phyloP scores from a whole-genome alignment of 2,797 vertebrate genomes.

The Phrynocephalus forsythii region DNA sequence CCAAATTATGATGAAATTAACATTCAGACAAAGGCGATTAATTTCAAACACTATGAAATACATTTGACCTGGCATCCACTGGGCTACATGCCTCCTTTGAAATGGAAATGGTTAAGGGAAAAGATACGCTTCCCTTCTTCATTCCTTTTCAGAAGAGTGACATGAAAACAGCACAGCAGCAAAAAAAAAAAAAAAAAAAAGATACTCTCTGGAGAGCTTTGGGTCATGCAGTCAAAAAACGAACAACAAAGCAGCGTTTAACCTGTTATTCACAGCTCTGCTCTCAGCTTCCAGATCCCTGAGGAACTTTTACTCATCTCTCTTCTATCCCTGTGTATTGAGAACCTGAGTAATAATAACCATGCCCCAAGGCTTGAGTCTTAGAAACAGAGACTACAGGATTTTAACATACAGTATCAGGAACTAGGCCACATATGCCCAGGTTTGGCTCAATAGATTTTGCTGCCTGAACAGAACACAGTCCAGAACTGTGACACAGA shows the following conservation, averaged over 20 bases:
- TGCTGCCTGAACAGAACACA: not conserved
- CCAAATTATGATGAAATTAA: not conserved
- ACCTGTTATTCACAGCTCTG: not conserved
- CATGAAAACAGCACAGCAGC: not conserved
- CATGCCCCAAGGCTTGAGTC: not conserved
- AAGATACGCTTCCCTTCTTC: not conserved
- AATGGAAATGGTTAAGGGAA: not conserved
- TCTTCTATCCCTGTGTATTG: not conserved
- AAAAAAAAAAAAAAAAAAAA: not conserved
- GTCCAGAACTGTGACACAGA: not conserved
- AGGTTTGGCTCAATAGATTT: not conserved
- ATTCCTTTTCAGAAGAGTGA: conserved; percentile 19
- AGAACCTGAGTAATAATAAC: not conserved
- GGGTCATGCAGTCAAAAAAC: not conserved
- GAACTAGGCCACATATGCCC: not conserved
- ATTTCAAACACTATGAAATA: not conserved
- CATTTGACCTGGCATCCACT: not conserved
- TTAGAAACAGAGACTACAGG: not conserved
- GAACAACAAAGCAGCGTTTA: conserved; percentile 17
- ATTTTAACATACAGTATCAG: not conserved
- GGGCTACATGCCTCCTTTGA: not conserved
- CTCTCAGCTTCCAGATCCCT: not conserved
- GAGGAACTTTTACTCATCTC: not conserved
- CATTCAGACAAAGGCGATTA: not conserved
- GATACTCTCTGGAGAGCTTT: conserved; percentile 17